Conservation (phyloP, 2,797 vertebrate species). For the Cetoscarus ocellatus region DNA sequence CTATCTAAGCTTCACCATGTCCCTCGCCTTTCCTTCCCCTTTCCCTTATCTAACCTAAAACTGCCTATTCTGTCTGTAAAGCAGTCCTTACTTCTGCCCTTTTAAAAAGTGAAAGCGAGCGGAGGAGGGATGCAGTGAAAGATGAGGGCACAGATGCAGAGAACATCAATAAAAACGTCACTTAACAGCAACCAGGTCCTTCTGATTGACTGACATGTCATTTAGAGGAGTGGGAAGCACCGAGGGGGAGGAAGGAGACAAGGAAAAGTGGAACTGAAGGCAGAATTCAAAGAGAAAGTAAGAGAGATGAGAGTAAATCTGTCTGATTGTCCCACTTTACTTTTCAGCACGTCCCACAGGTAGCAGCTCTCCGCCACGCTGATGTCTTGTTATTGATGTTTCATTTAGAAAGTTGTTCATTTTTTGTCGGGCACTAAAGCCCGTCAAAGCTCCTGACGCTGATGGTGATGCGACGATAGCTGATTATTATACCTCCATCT, state of each 20-base stretch:
- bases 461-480: conserved; percentile 28
- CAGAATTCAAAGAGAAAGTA: not conserved
- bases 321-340: conserved; percentile 18
- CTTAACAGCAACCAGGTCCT: conserved; percentile 21
- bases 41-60: conserved; percentile 9
- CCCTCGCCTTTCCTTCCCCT: not conserved
- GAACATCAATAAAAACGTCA: conserved; percentile 23
- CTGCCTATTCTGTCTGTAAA: conserved; percentile 60
- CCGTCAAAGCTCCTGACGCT: conserved; percentile 41
- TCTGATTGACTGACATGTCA: conserved; percentile 46
- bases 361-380: conserved; percentile 16
- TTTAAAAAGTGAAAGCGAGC: conserved; percentile 25
- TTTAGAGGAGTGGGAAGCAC: conserved; percentile 20
- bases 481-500: conserved; percentile 63
- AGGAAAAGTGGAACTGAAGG: not conserved
- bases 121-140: conserved; percentile 12
- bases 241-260: not conserved
- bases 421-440: conserved; percentile 14
- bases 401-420: conserved; percentile 34
- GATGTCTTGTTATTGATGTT: conserved; percentile 29
- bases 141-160: conserved; percentile 8
- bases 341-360: conserved; percentile 30
- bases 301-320: conserved; percentile 9
- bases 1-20: too few species aligned
- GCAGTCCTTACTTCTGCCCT: conserved; percentile 62